Evolutionary conservation across 2,797 vertebrate species (phyloP).

Genomic region (Gobio occitaniae): DNA sequence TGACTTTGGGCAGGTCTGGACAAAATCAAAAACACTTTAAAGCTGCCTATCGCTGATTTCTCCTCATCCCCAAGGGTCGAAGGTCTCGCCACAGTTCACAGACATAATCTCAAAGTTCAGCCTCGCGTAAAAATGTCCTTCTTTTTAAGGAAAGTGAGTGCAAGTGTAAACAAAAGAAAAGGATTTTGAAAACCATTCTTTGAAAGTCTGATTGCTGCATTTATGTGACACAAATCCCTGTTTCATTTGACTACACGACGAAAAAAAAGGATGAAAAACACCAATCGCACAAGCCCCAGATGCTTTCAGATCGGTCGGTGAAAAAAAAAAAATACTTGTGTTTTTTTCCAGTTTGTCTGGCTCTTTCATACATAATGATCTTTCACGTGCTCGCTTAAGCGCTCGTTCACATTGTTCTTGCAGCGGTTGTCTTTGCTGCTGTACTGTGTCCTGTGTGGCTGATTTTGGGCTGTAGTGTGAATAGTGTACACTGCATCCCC

Average conservation of each 20-base stretch:
- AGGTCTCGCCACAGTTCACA: constrained; percentile 1
- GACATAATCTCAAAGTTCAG: constrained; percentile 23
- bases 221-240: constrained; percentile 35
- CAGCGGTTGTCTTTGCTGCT: constrained; percentile 92
- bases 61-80: neutral
- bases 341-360: constrained; percentile 17
- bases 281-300: constrained; percentile 18
- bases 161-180: constrained; percentile 57
- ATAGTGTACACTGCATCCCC: constrained; percentile 76
- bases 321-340: constrained; percentile 11
- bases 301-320: constrained; percentile 8
- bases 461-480: constrained; percentile 79
- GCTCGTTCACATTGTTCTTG: constrained; percentile 82
- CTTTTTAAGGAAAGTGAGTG: constrained; percentile 31
- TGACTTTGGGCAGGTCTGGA: constrained; percentile 41
- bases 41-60: constrained; percentile 49
- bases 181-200: constrained; percentile 31
- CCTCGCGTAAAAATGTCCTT: constrained; percentile 32
- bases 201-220: constrained; percentile 41
- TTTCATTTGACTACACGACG: constrained; percentile 28
- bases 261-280: constrained; percentile 28
- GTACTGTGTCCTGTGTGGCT: constrained; percentile 83
- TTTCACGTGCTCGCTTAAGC: constrained; percentile 78
- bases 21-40: constrained; percentile 28
- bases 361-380: constrained; percentile 80